Percentiles rank a stretch among this genome's conserved stretches.
phyloP scores from a whole-genome alignment of 2,113 vertebrate genomes.

The Pandion haliaetus region DNA sequence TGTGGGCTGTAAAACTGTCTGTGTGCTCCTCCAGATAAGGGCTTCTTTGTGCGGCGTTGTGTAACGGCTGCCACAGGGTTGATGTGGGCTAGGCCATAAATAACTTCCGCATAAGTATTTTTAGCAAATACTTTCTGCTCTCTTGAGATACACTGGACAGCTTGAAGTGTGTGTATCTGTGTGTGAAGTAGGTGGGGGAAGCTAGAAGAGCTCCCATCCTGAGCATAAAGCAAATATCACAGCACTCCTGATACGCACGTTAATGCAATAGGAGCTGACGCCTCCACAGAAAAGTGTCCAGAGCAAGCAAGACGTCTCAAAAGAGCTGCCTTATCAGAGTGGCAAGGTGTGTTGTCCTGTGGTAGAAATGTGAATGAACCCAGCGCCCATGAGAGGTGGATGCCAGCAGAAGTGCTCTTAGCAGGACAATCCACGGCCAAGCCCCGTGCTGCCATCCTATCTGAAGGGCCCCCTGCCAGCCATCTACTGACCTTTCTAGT shows the following conservation, averaged over 20 bases:
- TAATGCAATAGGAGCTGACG: not conserved
- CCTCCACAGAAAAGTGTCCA: not conserved
- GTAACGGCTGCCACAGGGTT: not conserved
- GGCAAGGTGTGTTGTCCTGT: not conserved
- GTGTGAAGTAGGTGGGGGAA: not conserved
- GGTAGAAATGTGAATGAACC: not conserved
- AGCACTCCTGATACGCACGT: fast-evolving
- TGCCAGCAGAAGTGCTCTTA: not conserved
- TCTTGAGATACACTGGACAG: not conserved
- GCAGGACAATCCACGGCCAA: fast-evolving
- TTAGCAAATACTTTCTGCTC: constrained; percentile 41
- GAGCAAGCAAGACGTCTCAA: not conserved
- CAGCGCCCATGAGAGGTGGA: not conserved
- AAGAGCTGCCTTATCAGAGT: not conserved
- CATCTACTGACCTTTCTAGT: not conserved
- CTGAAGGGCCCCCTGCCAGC: not conserved
- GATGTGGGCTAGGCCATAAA: constrained; percentile 32
- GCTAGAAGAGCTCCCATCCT: not conserved
- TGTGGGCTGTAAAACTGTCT: not conserved
- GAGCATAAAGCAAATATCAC: not conserved
- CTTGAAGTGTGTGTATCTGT: not conserved
- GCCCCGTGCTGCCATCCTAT: fast-evolving
- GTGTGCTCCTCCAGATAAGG: constrained; percentile 34
- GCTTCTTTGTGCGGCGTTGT: not conserved
- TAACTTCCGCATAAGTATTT: constrained; percentile 47